phyloP scores from a whole-genome alignment of 1,140 invertebrate genomes.

The Pogonognathellus flavescens region DNA sequence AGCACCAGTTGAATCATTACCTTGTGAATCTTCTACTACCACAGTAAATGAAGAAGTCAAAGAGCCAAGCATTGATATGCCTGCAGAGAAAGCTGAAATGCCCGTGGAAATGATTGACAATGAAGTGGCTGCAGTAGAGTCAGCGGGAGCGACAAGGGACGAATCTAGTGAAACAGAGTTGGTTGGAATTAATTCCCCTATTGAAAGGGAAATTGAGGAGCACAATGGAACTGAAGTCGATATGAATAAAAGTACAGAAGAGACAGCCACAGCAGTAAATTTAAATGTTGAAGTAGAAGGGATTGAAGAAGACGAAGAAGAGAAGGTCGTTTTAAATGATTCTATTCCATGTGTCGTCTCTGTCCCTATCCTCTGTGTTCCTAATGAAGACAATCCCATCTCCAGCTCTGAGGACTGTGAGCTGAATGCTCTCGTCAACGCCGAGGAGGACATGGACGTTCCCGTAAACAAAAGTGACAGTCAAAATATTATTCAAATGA shows the following conservation, averaged over 20 bases:
- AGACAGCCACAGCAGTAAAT: background rate
- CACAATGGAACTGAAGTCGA: background rate
- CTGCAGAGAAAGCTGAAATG: background rate
- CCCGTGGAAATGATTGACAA: slow-evolving; percentile 10
- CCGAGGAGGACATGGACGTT: slow-evolving; percentile 21
- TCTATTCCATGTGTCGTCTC: background rate
- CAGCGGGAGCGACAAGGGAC: background rate
- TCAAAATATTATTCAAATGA: slow-evolving; percentile 51
- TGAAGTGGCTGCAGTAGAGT: background rate
- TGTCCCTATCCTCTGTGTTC: background rate
- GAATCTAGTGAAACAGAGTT: background rate
- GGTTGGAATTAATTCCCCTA: background rate
- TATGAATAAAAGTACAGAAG: background rate
- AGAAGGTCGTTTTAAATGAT: background rate
- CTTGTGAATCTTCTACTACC: background rate
- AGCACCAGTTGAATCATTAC: background rate
- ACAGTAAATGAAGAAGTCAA: slow-evolving; percentile 15
- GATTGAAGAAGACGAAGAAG: background rate
- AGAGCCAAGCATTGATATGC: slow-evolving; percentile 5
- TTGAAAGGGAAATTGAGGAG: slow-evolving; percentile 23
- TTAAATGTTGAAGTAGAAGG: background rate
- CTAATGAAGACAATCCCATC: background rate
- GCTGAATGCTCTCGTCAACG: background rate
- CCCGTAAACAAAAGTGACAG: slow-evolving; percentile 16
- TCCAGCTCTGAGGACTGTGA: background rate